phyloP scores from a whole-genome alignment of 2,888 invertebrate species.

The Acanthococcus lagerstroemiae region DNA sequence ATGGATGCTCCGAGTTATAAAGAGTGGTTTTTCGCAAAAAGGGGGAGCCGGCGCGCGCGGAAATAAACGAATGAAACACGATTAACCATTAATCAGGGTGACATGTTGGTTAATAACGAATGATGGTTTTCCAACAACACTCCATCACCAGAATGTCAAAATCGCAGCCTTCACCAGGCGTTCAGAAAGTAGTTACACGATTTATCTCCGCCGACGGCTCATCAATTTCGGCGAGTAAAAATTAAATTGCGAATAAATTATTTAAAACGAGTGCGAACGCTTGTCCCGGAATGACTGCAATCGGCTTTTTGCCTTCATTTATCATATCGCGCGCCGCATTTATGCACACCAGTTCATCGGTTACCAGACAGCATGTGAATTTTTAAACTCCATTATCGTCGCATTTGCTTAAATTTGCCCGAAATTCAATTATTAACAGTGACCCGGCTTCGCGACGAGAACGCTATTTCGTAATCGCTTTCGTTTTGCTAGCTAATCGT shows the following conservation, averaged over 20 bases:
- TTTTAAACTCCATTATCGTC: too few relatives aligned
- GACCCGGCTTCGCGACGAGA: too few relatives aligned
- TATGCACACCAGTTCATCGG: too few relatives aligned
- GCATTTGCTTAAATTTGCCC: too few relatives aligned
- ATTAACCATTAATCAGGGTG: slow-evolving; percentile 32
- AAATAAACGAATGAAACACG: slow-evolving; percentile 31
- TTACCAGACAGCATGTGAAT: too few relatives aligned
- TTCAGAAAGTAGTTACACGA: background rate
- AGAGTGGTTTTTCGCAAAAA: slow-evolving; percentile 26
- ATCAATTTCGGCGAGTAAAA: background rate
- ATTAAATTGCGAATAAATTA: background rate
- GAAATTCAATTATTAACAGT: too few relatives aligned
- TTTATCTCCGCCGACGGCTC: background rate
- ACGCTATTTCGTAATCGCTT: too few relatives aligned
- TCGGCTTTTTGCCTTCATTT: too few relatives aligned
- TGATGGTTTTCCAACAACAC: slow-evolving; percentile 31
- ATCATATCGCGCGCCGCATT: too few relatives aligned
- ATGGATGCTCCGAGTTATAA: slow-evolving; percentile 31
- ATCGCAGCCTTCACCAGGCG: slow-evolving; percentile 2
- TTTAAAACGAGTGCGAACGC: background rate
- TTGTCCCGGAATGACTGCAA: too few relatives aligned
- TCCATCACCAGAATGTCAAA: slow-evolving; percentile 27
- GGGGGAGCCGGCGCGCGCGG: slow-evolving; percentile 13
- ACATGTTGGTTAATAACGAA: slow-evolving; percentile 32
- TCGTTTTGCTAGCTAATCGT: too few relatives aligned